Percentiles rank a stretch among this genome's conserved stretches.
phyloP scores from a whole-genome alignment of 2,113 vertebrate genomes.

The Channa argus region DNA sequence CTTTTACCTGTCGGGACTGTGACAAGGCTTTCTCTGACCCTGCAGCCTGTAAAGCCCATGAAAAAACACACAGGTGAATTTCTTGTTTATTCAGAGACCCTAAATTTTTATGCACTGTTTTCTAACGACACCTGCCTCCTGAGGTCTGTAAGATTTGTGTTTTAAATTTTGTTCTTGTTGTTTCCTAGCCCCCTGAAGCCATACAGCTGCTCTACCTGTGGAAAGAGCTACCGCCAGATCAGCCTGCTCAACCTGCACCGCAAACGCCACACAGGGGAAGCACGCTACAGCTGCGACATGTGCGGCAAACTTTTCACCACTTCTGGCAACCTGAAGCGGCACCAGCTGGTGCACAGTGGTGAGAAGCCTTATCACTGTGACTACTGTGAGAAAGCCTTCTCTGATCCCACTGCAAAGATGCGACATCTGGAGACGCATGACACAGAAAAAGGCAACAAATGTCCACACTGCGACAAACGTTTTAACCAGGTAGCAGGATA shows the following conservation, averaged over 20 bases:
- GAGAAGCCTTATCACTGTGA: constrained; percentile 97
- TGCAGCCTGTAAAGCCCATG: constrained; percentile 96
- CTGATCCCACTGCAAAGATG: constrained; percentile 98
- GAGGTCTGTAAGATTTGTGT: background rate
- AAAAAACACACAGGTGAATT: constrained; percentile 95
- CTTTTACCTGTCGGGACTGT: constrained; percentile 94
- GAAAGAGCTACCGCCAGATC: constrained; percentile 97
- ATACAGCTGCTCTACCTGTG: constrained; percentile 92
- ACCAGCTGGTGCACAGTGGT: constrained; percentile 97
- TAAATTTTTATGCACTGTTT: background rate
- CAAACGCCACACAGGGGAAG: constrained; percentile 97
- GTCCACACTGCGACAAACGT: constrained; percentile 95
- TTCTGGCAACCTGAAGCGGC: constrained; percentile 96
- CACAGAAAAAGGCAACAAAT: constrained; percentile 96
- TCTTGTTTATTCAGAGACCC: background rate
- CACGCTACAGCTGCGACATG: constrained; percentile 92
- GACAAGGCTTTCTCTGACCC: constrained; percentile 97
- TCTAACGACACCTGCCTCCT: background rate
- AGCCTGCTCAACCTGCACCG: constrained; percentile 97
- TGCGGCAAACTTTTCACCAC: constrained; percentile 97
- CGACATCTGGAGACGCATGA: constrained; percentile 96
- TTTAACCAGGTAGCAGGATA: constrained; percentile 91
- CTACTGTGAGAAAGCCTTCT: constrained; percentile 95
- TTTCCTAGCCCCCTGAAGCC: constrained; percentile 92
- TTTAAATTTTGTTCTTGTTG: background rate